Evolutionary conservation across 1,140 invertebrate genomes (phyloP), one percentile per base, ranked within the genome.

Genomic region (Drosophila sturtevanti): DNA sequence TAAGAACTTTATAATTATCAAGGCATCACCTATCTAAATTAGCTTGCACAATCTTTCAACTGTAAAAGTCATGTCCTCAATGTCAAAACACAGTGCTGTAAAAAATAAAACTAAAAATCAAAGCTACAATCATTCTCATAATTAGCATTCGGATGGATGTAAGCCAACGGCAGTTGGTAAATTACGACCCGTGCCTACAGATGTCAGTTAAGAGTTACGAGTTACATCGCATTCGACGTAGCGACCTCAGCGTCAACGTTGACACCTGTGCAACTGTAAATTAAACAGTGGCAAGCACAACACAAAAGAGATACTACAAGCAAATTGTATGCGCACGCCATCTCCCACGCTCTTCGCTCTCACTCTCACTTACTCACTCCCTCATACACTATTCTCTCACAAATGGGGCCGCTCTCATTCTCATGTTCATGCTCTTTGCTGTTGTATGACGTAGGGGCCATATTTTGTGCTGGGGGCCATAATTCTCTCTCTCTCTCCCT

Each of bases 381-480:
- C 51, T 58, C 59, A 7, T 3, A 24, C 63, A 44, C 34, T 37
- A 48, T 58, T 52, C 10, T 58, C 24, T 16, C 35, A 68, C 58
- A 55, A 38, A 56, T 56, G 51, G 31, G 58, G 58, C 35, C 21
- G 35, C 64, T 54, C 66, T 34, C 54, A 14, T 16, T 41, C 27
- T 65, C 56, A 27, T 11, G 16, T 48, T 48, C 16, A 11, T 56
- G 37, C 58, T 37, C 37, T 22, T 37, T 41, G 35, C 56, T 60
- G 58, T 61, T 68, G 68, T 31, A 31, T 79, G 69, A 79, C 73
- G 73, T 79, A 79, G 77, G 77, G 64, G 58, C 77, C 73, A 55
- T 27, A 37, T 51, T 59, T 16, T 31, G 61, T 65, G 55, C 16
- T 58, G 24, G 55, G 54, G 55, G 55, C 21, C 27, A 34, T 27